Evolutionary conservation across 1,140 invertebrate genomes (phyloP).

Genomic region (Manduca sexta): DNA sequence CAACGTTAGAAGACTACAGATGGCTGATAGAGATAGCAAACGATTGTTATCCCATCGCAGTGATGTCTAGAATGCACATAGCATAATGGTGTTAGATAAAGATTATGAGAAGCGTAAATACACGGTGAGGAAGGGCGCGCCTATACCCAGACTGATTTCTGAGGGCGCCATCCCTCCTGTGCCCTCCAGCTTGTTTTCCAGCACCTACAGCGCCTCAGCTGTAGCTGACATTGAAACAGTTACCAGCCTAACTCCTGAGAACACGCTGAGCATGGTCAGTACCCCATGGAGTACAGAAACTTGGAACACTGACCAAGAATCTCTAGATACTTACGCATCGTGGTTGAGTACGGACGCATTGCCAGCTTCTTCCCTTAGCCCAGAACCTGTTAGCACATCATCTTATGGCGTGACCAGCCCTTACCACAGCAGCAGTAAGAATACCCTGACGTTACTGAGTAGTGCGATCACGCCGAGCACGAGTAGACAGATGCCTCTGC

Average conservation of each 20-base stretch:
- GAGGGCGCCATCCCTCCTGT: too few relatives aligned
- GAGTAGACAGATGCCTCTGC: not conserved
- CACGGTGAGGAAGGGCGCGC: too few relatives aligned
- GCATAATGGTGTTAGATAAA: slow-evolving; percentile 17
- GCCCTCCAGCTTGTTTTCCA: not conserved
- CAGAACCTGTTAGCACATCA: slow-evolving; percentile 6
- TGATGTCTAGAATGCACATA: slow-evolving; percentile 53
- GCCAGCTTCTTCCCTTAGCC: not conserved
- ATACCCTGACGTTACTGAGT: slow-evolving; percentile 14
- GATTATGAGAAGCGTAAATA: too few relatives aligned
- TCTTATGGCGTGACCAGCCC: slow-evolving; percentile 15
- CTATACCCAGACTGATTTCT: too few relatives aligned
- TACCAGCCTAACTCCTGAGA: slow-evolving; percentile 11
- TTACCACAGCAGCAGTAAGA: slow-evolving; percentile 12
- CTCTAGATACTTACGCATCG: slow-evolving; percentile 13
- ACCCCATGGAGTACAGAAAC: slow-evolving; percentile 45
- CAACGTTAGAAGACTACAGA: slow-evolving; percentile 41
- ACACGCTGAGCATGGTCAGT: slow-evolving; percentile 41
- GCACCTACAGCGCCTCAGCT: not conserved
- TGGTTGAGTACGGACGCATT: too few relatives aligned
- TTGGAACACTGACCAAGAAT: slow-evolving; percentile 23
- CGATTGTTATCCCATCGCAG: slow-evolving; percentile 45
- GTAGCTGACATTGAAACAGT: not conserved
- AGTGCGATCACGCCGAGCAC: not conserved
- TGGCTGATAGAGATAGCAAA: slow-evolving; percentile 51